phyloP scores from a whole-genome alignment of 2,888 invertebrate species.

The Aricia artaxerxes region DNA sequence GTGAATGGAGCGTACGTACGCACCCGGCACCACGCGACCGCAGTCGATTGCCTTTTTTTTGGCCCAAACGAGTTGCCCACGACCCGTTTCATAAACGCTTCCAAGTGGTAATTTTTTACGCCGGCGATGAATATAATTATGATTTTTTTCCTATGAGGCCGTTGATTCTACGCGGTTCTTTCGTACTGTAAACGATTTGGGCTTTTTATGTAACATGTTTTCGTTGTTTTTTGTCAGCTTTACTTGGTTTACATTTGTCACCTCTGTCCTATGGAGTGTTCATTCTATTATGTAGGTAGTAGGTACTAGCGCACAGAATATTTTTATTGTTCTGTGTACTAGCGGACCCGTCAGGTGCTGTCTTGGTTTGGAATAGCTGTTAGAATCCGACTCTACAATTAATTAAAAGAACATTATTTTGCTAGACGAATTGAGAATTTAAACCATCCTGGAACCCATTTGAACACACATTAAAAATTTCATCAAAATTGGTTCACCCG shows the following conservation, averaged over 20 bases:
- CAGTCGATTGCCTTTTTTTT: background rate
- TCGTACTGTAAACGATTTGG: background rate
- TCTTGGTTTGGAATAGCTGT: too few species aligned
- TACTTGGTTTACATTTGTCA: background rate
- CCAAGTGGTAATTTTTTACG: constrained; percentile 19
- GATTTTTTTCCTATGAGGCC: constrained; percentile 2
- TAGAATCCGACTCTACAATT: too few species aligned
- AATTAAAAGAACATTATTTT: too few species aligned
- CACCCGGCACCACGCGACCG: constrained; percentile 17
- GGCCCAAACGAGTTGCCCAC: constrained; percentile 11
- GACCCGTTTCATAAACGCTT: constrained; percentile 14
- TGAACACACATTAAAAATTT: too few species aligned
- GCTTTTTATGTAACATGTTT: constrained; percentile 1
- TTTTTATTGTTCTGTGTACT: too few species aligned
- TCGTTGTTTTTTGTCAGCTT: background rate
- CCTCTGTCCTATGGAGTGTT: background rate
- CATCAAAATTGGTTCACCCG: background rate
- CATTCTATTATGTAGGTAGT: too few species aligned
- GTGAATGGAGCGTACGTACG: constrained; percentile 22
- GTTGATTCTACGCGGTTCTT: background rate
- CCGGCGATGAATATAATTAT: constrained; percentile 10
- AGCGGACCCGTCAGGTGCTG: background rate
- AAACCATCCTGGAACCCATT: too few species aligned
- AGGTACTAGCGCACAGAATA: too few species aligned
- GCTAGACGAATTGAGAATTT: too few species aligned